Evolutionary conservation across 1,140 invertebrate genomes (phyloP).

Genomic region (Macrobrachium rosenbergii): DNA sequence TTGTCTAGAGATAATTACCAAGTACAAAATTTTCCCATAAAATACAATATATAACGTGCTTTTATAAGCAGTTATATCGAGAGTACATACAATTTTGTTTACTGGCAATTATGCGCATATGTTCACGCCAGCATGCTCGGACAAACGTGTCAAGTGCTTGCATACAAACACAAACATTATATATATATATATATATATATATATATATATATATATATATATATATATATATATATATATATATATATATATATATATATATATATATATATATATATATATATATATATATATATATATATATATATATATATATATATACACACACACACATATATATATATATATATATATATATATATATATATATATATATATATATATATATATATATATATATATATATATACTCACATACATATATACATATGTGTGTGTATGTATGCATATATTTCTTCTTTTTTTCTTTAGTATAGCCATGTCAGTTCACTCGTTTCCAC

Average conservation of each 20-base stretch:
- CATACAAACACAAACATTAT: background rate
- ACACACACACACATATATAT: background rate
- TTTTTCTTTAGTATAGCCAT: no score
- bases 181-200: slow-evolving; percentile 22
- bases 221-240: slow-evolving; percentile 19
- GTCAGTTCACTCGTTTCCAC: no score
- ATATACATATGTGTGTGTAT: background rate
- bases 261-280: slow-evolving; percentile 6
- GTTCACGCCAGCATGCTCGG: background rate
- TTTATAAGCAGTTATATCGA: no score
- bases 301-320: slow-evolving; percentile 10
- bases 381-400: background rate
- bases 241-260: slow-evolving; percentile 12
- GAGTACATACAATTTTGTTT: no score
- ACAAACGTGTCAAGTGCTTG: no score
- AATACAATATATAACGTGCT: no score
- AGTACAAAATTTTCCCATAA: no score
- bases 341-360: background rate
- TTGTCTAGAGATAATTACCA: no score
- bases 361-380: background rate
- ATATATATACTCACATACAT: background rate
- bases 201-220: slow-evolving; percentile 20
- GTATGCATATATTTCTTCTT: no score
- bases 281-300: background rate
- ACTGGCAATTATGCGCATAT: background rate